A percentile compares a stretch with the other conserved stretches of the same genome.
Conservation (phyloP, 2,113 vertebrate species). For the Glaucomys volans region DNA sequence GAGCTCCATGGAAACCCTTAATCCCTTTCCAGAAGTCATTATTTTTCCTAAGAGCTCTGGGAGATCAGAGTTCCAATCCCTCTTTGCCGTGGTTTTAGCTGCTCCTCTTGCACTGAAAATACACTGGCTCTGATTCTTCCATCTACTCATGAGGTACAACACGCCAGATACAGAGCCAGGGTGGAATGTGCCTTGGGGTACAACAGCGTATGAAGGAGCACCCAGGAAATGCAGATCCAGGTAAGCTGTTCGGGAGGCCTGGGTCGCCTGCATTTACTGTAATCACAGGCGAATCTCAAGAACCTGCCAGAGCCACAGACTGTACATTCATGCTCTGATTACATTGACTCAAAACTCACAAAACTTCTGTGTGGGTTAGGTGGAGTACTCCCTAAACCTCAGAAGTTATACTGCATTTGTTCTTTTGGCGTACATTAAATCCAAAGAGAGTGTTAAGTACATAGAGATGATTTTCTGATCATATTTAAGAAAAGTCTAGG, state of each 20-base stretch:
- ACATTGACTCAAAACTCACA: not conserved
- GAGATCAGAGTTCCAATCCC: slow-evolving; percentile 11
- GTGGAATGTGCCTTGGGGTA: not conserved
- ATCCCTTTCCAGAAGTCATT: slow-evolving; percentile 60
- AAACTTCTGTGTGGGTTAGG: not conserved
- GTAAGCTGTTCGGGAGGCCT: not conserved
- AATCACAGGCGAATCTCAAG: not conserved
- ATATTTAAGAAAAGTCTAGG: not conserved
- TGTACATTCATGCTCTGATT: not conserved
- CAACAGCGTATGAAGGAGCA: not conserved
- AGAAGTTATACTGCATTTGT: not conserved
- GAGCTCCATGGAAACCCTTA: slow-evolving; percentile 49
- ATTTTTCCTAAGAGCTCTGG: slow-evolving; percentile 59
- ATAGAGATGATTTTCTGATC: not conserved
- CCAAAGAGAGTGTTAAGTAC: not conserved
- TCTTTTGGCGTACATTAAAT: not conserved
- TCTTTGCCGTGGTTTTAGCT: slow-evolving; percentile 38
- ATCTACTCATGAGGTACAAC: not conserved
- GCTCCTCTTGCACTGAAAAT: not conserved
- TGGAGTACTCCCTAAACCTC: not conserved
- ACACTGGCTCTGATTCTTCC: not conserved
- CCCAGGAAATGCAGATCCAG: not conserved
- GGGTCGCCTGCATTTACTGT: not conserved
- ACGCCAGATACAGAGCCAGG: not conserved
- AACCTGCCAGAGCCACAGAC: not conserved